phyloP scores from a whole-genome alignment of 2,888 invertebrate genomes.

The Hirtodrosophila confusa region DNA sequence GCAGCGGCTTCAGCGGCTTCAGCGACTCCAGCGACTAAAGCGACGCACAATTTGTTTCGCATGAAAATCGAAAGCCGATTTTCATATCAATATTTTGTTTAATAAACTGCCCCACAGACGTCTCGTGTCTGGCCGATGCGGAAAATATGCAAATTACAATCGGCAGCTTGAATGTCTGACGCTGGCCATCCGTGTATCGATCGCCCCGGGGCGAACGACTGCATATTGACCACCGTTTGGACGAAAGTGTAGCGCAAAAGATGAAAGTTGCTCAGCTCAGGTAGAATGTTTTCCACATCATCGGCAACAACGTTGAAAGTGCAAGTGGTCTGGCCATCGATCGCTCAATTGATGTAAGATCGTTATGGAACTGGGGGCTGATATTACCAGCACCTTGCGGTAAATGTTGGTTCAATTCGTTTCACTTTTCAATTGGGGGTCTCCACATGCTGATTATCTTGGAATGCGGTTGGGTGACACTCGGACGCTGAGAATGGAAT shows the following conservation, averaged over 20 bases:
- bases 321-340: constrained; percentile 61
- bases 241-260: constrained; percentile 63
- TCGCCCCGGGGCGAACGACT: constrained; percentile 36
- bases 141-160: constrained; percentile 76
- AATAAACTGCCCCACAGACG: constrained; percentile 57
- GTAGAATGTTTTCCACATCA: constrained; percentile 52
- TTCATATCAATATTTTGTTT: constrained; percentile 78
- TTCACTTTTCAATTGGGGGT: constrained; percentile 46
- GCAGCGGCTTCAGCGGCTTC: constrained; percentile 7
- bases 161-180: constrained; percentile 24
- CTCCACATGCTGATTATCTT: constrained; percentile 20
- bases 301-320: constrained; percentile 52
- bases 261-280: constrained; percentile 73
- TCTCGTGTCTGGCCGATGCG: constrained; percentile 59
- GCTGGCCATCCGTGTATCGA: too few relatives aligned
- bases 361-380: constrained; percentile 45
- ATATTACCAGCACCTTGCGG: constrained; percentile 31
- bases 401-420: constrained; percentile 26
- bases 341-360: constrained; percentile 69
- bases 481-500: constrained; percentile 6
- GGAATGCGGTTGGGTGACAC: constrained; percentile 29
- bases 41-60: constrained; percentile 69
- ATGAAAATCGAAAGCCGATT: constrained; percentile 78
- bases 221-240: constrained; percentile 53
- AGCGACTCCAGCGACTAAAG: constrained; percentile 1